A percentile compares a stretch with the other conserved stretches of the same genome.
phyloP scores from a whole-genome alignment of 2,888 invertebrate species.

The Elegia similella region DNA sequence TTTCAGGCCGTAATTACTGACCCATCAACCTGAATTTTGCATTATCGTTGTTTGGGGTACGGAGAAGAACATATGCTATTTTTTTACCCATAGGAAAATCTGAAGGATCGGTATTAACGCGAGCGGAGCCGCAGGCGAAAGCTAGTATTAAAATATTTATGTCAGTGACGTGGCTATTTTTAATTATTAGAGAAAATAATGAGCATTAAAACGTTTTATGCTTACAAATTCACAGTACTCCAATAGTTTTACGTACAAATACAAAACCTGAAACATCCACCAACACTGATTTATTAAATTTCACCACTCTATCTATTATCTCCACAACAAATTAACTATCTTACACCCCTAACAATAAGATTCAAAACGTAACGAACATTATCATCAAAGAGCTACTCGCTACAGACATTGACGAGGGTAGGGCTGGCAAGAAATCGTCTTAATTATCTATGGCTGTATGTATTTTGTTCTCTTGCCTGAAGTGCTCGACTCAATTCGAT shows the following conservation, averaged over 20 bases:
- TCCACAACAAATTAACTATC: neutral
- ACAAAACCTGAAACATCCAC: neutral
- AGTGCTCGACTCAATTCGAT: neutral
- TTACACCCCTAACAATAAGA: neutral
- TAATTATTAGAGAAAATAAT: too few species aligned
- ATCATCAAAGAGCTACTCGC: conserved; percentile 1
- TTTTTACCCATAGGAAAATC: too few species aligned
- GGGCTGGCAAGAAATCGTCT: conserved; percentile 25
- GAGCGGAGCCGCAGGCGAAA: too few species aligned
- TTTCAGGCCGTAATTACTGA: too few species aligned
- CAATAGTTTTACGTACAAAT: neutral
- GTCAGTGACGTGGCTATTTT: too few species aligned
- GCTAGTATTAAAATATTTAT: too few species aligned
- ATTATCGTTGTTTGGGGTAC: too few species aligned
- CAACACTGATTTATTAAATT: conserved; percentile 14
- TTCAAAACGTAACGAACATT: neutral
- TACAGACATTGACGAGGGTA: conserved; percentile 31
- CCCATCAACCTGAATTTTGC: too few species aligned
- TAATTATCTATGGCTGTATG: conserved; percentile 24
- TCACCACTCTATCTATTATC: neutral
- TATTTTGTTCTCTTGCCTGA: conserved; percentile 6
- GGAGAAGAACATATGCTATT: too few species aligned
- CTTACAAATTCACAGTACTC: too few species aligned
- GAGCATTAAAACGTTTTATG: too few species aligned
- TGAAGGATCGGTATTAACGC: too few species aligned